phyloP scores from a whole-genome alignment of 2,888 invertebrate species.

The Noctua pronuba region DNA sequence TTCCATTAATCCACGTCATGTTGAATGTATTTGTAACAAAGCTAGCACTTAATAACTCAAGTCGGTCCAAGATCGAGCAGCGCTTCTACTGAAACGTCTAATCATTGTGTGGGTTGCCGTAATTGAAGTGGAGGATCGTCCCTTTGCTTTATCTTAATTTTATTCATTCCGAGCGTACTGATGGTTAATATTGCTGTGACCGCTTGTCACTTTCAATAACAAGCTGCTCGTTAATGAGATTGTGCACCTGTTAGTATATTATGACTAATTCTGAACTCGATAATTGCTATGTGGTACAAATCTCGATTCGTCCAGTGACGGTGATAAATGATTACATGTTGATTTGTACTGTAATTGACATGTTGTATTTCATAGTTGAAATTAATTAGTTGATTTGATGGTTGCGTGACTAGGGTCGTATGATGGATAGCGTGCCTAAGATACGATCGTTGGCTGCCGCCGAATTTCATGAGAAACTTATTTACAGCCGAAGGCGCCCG shows the following conservation, averaged over 20 bases:
- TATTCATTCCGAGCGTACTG: conserved; percentile 85
- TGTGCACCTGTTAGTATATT: conserved; percentile 78
- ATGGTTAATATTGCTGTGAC: conserved; percentile 89
- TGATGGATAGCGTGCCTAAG: conserved; percentile 87
- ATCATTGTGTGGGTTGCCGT: conserved; percentile 89
- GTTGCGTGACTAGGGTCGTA: conserved; percentile 83
- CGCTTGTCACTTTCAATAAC: conserved; percentile 88
- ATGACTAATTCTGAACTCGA: conserved; percentile 78
- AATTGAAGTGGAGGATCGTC: conserved; percentile 87
- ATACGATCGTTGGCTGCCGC: conserved; percentile 84
- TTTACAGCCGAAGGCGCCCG: conserved; percentile 82
- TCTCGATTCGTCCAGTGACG: conserved; percentile 24
- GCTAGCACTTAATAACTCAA: conserved; percentile 88
- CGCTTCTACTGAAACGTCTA: conserved; percentile 86
- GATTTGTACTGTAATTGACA: conserved; percentile 59
- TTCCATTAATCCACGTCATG: conserved; percentile 87
- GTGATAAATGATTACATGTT: conserved; percentile 47
- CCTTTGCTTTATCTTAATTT: conserved; percentile 88
- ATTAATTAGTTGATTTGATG: conserved; percentile 80
- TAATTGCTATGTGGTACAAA: conserved; percentile 41
- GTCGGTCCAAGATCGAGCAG: conserved; percentile 81
- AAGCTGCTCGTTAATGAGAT: conserved; percentile 78
- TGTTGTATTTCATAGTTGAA: conserved; percentile 72
- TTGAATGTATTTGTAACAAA: conserved; percentile 89
- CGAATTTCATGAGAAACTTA: conserved; percentile 87